Evolutionary conservation across 2,888 invertebrate species (phyloP).

Genomic region (Gasteruption jaculator): DNA sequence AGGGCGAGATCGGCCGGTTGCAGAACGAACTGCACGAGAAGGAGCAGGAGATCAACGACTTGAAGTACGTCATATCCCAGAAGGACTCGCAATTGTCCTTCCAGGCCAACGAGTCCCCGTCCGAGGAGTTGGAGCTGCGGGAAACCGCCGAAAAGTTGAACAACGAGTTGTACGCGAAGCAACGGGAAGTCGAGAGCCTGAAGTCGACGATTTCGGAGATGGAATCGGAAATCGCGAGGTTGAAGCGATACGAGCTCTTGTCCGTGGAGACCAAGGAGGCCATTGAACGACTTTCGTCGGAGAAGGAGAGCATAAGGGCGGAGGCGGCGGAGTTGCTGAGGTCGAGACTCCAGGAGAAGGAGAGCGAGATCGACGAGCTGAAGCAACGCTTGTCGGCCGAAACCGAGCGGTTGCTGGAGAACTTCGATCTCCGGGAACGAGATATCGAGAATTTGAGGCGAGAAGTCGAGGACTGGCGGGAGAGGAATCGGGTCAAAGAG

Average conservation of each 20-base stretch:
- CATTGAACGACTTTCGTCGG: slow-evolving; percentile 28
- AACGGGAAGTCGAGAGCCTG: slow-evolving; percentile 32
- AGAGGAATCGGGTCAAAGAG: slow-evolving; percentile 27
- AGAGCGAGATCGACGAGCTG: slow-evolving; percentile 26
- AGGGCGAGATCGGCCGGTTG: slow-evolving; percentile 33
- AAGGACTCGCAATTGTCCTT: slow-evolving; percentile 34
- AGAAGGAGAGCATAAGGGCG: slow-evolving; percentile 31
- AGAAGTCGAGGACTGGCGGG: slow-evolving; percentile 25
- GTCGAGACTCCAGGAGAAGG: slow-evolving; percentile 26
- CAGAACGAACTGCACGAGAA: slow-evolving; percentile 35
- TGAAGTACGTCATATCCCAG: slow-evolving; percentile 31
- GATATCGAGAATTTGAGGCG: slow-evolving; percentile 34
- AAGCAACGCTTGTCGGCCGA: slow-evolving; percentile 24
- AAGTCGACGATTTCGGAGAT: slow-evolving; percentile 25
- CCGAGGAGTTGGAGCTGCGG: slow-evolving; percentile 30
- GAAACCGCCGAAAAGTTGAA: slow-evolving; percentile 30
- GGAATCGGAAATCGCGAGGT: slow-evolving; percentile 27
- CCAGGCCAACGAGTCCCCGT: slow-evolving; percentile 29
- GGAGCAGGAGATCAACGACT: slow-evolving; percentile 37
- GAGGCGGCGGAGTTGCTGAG: slow-evolving; percentile 30
- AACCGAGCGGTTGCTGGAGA: slow-evolving; percentile 24
- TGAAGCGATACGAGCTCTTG: slow-evolving; percentile 25
- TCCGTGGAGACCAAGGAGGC: slow-evolving; percentile 27
- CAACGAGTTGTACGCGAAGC: slow-evolving; percentile 31
- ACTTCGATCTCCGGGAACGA: slow-evolving; percentile 25